These are phyloP conservation scores for Pristionchus exspectatus DNA, from an alignment of 2,888 invertebrate species.

Conservation along the genomic window DNA sequence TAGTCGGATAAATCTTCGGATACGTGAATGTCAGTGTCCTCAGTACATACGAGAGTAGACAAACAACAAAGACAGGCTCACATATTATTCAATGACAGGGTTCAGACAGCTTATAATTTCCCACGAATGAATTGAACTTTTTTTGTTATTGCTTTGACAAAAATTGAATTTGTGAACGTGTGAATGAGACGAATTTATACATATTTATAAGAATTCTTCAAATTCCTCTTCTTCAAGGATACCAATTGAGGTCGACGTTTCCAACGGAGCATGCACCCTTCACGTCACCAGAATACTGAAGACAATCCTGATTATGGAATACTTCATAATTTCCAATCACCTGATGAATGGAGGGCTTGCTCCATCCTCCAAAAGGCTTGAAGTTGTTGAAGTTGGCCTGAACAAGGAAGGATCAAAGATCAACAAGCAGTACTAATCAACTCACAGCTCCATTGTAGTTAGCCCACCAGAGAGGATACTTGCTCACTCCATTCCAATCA, in stretches of 20 bases:
- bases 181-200: neutral
- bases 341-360: constrained; percentile 48
- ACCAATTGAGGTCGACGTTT: constrained; percentile 63
- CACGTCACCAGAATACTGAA: constrained; percentile 58
- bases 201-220: neutral
- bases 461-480: constrained; percentile 65
- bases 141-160: neutral
- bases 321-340: neutral
- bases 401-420: neutral
- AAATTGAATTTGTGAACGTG: neutral
- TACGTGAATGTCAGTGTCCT: neutral
- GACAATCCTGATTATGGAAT: too few relatives aligned
- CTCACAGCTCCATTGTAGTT: constrained; percentile 59
- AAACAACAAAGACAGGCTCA: neutral
- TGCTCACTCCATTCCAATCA: constrained; percentile 62
- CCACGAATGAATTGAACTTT: neutral
- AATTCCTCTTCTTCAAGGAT: neutral
- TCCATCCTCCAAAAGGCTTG: constrained; percentile 39
- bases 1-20: neutral
- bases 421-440: neutral
- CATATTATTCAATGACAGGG: neutral
- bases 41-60: neutral
- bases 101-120: neutral
- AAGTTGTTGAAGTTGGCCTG: constrained; percentile 55
- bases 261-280: constrained; percentile 65